Evolutionary conservation across 2,113 vertebrate species (phyloP).

Genomic region (Prietella phreatophila): DNA sequence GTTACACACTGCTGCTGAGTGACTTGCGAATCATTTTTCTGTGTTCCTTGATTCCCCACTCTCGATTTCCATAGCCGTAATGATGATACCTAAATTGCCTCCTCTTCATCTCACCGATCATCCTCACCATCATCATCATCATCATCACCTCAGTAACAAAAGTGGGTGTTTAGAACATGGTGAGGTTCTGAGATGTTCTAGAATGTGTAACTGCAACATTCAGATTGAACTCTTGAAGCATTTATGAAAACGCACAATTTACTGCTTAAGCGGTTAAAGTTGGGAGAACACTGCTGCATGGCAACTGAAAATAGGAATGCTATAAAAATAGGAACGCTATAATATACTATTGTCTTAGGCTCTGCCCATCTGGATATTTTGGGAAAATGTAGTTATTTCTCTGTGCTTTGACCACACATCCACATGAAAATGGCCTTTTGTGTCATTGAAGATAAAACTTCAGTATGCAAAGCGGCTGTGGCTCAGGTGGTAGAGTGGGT

Average conservation of each 20-base stretch:
- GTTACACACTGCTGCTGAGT: not conserved
- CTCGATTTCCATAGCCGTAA: not conserved
- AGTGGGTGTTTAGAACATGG: not conserved
- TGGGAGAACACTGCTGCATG: not conserved
- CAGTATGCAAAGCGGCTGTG: too few species aligned
- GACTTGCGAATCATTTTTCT: slow-evolving; percentile 9
- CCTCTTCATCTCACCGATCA: not conserved
- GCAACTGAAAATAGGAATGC: not conserved
- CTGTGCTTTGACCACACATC: too few species aligned
- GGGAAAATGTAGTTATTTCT: not conserved
- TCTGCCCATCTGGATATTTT: not conserved
- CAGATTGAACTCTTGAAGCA: not conserved
- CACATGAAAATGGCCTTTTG: too few species aligned
- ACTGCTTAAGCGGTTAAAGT: not conserved
- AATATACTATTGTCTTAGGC: not conserved
- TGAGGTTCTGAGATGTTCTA: not conserved
- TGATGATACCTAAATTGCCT: not conserved
- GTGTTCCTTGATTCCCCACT: not conserved
- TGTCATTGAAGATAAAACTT: too few species aligned
- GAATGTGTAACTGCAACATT: not conserved
- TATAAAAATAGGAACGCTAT: not conserved
- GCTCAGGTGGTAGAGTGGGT: too few species aligned
- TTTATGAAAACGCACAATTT: not conserved
- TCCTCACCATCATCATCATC: not conserved
- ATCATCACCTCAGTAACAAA: not conserved